Evolutionary conservation across 2,888 invertebrate species (phyloP).

Genomic region (Biston betularia): DNA sequence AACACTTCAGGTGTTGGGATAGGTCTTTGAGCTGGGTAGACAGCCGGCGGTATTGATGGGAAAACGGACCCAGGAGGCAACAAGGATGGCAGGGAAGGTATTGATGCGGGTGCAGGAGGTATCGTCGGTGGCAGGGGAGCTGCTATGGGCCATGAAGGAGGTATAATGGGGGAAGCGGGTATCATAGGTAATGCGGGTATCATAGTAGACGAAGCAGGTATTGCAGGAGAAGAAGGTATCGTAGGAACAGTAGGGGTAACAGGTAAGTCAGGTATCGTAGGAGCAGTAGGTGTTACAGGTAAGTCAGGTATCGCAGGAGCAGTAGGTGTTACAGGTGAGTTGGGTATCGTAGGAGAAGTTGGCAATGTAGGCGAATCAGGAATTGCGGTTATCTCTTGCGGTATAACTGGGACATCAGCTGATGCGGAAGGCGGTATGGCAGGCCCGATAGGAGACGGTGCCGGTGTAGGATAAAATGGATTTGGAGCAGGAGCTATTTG

Average conservation of each 20-base stretch:
- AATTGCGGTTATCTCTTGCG: slow-evolving; percentile 17
- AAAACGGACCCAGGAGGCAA: slow-evolving; percentile 30
- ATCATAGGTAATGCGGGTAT: slow-evolving; percentile 1
- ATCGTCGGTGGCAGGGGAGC: slow-evolving; percentile 12
- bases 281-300: slow-evolving; percentile 2
- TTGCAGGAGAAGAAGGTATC: slow-evolving; percentile 15
- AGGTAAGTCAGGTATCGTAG: slow-evolving; percentile 15
- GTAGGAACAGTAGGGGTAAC: slow-evolving; percentile 6
- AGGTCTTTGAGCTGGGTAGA: slow-evolving; percentile 33
- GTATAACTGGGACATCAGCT: slow-evolving; percentile 23
- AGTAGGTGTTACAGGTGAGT: slow-evolving; percentile 18
- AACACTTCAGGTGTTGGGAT: slow-evolving; percentile 33
- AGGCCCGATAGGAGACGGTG: slow-evolving; percentile 32
- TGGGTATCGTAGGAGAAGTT: slow-evolving; percentile 14
- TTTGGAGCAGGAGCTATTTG: slow-evolving; percentile 24
- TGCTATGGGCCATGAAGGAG: slow-evolving; percentile 5
- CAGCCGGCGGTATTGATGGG: slow-evolving; percentile 26
- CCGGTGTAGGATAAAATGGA: slow-evolving; percentile 29
- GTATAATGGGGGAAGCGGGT: slow-evolving; percentile 9
- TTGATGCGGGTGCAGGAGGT: slow-evolving; percentile 22
- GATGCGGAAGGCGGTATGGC: slow-evolving; percentile 24
- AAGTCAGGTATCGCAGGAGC: slow-evolving; percentile 28
- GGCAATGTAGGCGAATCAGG: neutral
- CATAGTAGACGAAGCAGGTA: slow-evolving; percentile 8
- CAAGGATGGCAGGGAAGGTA: slow-evolving; percentile 21